Evolutionary conservation across 2,888 invertebrate genomes (phyloP).

Genomic region (Polyommatus icarus): DNA sequence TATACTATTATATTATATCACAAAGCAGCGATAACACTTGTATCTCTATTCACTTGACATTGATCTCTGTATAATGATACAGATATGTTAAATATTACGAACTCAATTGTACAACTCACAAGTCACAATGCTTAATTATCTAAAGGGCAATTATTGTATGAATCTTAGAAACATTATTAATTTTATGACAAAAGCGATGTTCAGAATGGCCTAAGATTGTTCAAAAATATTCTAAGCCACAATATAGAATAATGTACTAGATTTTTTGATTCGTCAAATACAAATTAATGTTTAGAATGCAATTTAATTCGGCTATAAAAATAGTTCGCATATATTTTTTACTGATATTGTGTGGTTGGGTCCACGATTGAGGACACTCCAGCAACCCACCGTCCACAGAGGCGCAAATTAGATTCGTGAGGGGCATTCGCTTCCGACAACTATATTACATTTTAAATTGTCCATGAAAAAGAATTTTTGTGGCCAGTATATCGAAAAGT

Average conservation of each 20-base stretch:
- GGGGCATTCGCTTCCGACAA: slow-evolving; percentile 65
- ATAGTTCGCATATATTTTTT: not conserved
- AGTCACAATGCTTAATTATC: not conserved
- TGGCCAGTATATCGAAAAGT: slow-evolving; percentile 42
- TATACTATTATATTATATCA: not conserved
- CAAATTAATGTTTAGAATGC: not conserved
- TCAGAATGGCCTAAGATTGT: not conserved
- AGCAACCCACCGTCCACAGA: slow-evolving; percentile 41
- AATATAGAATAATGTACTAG: not conserved
- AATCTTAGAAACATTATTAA: not conserved
- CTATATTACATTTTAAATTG: slow-evolving; percentile 76
- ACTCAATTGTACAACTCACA: not conserved
- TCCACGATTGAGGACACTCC: not conserved
- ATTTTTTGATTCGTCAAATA: not conserved
- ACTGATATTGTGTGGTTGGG: not conserved
- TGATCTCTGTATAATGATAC: not conserved
- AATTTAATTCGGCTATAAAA: not conserved
- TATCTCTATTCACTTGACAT: not conserved
- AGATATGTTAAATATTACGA: not conserved
- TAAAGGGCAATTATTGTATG: not conserved
- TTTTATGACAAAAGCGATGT: not conserved
- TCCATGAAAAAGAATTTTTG: slow-evolving; percentile 71
- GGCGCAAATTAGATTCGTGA: slow-evolving; percentile 70
- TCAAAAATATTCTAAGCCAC: not conserved
- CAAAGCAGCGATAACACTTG: not conserved